phyloP scores from a whole-genome alignment of 2,113 vertebrate species.

The Azemiops feae region DNA sequence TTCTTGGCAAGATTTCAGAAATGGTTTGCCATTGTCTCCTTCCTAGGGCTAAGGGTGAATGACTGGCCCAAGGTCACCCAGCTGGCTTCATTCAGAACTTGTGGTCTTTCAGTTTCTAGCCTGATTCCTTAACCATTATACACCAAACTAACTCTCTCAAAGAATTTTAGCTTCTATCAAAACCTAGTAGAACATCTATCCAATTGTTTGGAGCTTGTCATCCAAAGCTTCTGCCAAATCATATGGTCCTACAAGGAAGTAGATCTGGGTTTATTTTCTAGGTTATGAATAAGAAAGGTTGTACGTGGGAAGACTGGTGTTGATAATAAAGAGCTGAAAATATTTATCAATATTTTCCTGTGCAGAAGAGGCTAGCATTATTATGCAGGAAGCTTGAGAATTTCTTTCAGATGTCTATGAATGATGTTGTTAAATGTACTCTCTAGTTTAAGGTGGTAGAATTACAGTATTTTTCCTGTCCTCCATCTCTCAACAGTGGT shows the following conservation, averaged over 20 bases:
- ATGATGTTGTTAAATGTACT: neutral
- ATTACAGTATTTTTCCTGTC: neutral
- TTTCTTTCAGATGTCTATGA: neutral
- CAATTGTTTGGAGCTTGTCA: neutral
- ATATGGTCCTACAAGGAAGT: conserved; percentile 31
- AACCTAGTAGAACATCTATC: neutral
- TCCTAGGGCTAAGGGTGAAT: neutral
- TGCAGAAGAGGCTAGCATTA: neutral
- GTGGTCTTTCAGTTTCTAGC: neutral
- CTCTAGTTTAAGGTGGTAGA: neutral
- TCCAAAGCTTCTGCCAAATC: conserved; percentile 41
- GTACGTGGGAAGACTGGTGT: neutral
- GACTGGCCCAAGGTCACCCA: neutral
- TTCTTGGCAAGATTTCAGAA: neutral
- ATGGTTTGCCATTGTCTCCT: neutral
- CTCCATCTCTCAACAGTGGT: neutral
- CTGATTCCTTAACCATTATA: neutral
- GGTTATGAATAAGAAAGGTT: conserved; percentile 33
- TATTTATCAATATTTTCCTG: neutral
- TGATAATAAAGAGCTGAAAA: neutral
- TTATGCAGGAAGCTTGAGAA: neutral
- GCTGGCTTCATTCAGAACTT: neutral
- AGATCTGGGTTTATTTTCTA: conserved; percentile 20
- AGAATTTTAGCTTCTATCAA: neutral
- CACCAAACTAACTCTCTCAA: neutral